phyloP scores from a whole-genome alignment of 2,113 vertebrate genomes.

The Hippocampus abdominalis region DNA sequence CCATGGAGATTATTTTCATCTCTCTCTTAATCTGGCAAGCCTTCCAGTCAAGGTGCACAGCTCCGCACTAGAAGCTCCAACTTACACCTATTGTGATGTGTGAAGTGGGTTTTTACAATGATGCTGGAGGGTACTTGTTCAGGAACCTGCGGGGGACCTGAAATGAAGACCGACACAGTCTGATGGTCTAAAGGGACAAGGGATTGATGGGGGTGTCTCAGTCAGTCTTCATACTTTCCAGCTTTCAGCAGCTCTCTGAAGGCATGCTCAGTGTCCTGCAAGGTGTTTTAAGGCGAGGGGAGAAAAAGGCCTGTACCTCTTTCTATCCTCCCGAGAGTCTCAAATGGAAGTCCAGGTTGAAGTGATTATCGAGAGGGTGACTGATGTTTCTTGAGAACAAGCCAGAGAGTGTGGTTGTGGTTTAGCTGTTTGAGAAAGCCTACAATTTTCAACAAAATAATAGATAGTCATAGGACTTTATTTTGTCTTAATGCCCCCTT shows the following conservation, averaged over 20 bases:
- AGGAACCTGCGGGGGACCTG: conserved; percentile 34
- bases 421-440: conserved; percentile 1
- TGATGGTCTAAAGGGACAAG: conserved; percentile 31
- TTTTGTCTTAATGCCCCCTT: neutral
- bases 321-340: conserved; percentile 28
- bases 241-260: conserved; percentile 50
- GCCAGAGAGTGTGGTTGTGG: neutral
- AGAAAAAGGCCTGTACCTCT: neutral
- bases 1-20: neutral
- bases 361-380: conserved; percentile 17
- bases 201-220: conserved; percentile 29
- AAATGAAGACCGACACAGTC: neutral
- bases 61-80: conserved; percentile 16
- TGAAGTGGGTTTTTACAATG: conserved; percentile 62
- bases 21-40: neutral
- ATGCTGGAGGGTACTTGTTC: conserved; percentile 50
- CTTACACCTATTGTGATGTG: conserved; percentile 44
- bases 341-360: conserved; percentile 30
- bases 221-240: conserved; percentile 29
- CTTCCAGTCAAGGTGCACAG: conserved; percentile 4
- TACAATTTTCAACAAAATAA: conserved; percentile 7
- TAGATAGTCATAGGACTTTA: neutral
- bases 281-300: conserved; percentile 24
- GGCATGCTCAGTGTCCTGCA: conserved; percentile 34
- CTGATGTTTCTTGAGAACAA: conserved; percentile 19